These are phyloP conservation scores for Hephaestus fuliginosus DNA, from an alignment of 2,797 vertebrate species.

Conservation along the genomic window DNA sequence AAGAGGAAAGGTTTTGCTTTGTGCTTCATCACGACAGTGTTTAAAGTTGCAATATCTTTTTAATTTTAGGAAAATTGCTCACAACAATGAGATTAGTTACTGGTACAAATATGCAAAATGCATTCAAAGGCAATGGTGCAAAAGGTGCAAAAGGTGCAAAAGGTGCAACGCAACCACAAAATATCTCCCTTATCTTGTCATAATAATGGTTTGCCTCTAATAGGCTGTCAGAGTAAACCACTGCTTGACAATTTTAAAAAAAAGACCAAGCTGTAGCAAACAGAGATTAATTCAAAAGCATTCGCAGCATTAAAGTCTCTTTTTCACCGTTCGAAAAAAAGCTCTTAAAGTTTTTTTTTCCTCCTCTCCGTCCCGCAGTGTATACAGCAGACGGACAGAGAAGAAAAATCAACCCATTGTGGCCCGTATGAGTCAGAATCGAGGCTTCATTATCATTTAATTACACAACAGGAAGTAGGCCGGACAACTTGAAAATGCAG, in stretches of 20 bases:
- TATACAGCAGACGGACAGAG: neutral
- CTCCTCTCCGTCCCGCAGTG: neutral
- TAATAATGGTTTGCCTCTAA: slow-evolving; percentile 1
- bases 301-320: neutral
- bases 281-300: neutral
- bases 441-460: slow-evolving; percentile 44
- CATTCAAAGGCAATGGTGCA: neutral
- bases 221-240: neutral
- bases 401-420: slow-evolving; percentile 17
- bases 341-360: neutral
- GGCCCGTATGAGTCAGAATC: slow-evolving; percentile 21
- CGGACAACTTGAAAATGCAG: slow-evolving; percentile 20
- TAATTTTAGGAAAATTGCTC: slow-evolving; percentile 21
- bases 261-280: neutral
- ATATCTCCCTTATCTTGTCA: neutral
- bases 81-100: neutral
- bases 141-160: slow-evolving; percentile 11
- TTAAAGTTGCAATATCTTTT: neutral
- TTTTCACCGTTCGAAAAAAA: neutral
- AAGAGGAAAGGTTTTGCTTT: neutral
- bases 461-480: slow-evolving; percentile 54
- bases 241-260: neutral
- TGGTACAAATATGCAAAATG: neutral
- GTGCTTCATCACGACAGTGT: neutral
- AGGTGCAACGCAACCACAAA: neutral